Evolutionary conservation across 1,140 invertebrate species (phyloP).

Genomic region (Drosophila navojoa): DNA sequence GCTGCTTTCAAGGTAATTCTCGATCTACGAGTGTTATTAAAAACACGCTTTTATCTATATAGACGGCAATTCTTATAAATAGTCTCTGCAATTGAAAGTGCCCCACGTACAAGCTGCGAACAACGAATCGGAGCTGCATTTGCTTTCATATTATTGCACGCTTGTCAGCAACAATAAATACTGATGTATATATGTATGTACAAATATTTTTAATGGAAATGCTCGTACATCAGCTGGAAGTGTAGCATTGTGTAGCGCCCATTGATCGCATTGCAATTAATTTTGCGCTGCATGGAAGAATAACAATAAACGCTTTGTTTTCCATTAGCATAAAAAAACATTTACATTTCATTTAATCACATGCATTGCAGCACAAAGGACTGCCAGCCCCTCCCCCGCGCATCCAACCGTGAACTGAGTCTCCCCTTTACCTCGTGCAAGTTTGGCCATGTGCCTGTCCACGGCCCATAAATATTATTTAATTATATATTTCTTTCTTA

Average conservation of each 20-base stretch:
- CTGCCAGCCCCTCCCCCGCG: background rate
- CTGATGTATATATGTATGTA: too few relatives aligned
- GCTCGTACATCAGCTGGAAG: background rate
- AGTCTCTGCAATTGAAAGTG: conserved; percentile 44
- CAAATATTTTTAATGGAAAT: background rate
- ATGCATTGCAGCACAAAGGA: conserved; percentile 34
- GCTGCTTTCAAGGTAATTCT: conserved; percentile 74
- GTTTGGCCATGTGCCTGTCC: conserved; percentile 77
- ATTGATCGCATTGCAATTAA: conserved; percentile 2
- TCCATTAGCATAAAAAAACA: background rate
- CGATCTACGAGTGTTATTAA: conserved; percentile 38
- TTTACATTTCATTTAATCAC: conserved; percentile 7
- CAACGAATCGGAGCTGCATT: background rate
- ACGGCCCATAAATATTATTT: conserved; percentile 79
- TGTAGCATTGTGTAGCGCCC: too few relatives aligned
- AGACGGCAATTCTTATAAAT: conserved; percentile 46
- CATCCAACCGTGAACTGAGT: background rate
- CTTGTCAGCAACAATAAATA: too few relatives aligned
- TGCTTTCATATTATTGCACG: background rate
- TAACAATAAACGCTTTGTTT: conserved; percentile 30
- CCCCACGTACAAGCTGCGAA: conserved; percentile 7
- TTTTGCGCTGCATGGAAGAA: conserved; percentile 2
- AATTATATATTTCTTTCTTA: conserved; percentile 79
- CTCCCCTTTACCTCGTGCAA: conserved; percentile 31
- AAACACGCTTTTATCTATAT: conserved; percentile 17